Conservation (phyloP, 2,797 vertebrate species). For the Onychomys torridus region DNA sequence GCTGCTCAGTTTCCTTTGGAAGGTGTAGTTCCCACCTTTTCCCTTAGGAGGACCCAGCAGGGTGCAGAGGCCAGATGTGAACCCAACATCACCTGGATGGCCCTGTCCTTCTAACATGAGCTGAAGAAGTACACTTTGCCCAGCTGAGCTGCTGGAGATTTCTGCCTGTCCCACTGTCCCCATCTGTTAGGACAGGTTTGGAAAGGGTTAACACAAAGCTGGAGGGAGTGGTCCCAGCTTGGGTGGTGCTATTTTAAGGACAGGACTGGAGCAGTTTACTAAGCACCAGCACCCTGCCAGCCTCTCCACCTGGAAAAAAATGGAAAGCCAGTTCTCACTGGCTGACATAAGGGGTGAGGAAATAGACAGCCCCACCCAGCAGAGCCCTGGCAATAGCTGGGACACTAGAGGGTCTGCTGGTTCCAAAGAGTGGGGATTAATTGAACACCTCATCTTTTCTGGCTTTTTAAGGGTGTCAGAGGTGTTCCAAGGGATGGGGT, state of each 20-base stretch:
- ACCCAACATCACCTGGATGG: neutral
- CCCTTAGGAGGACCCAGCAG: fast-evolving
- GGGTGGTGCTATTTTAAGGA: neutral
- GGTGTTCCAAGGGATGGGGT: neutral
- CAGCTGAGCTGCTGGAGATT: neutral
- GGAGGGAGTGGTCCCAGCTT: neutral
- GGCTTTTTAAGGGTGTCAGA: neutral
- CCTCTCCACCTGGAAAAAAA: neutral
- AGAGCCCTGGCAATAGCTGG: neutral
- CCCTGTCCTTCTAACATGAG: neutral
- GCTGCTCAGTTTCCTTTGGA: neutral
- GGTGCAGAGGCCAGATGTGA: neutral
- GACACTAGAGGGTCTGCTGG: neutral
- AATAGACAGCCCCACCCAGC: fast-evolving
- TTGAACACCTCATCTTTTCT: neutral
- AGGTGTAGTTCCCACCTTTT: fast-evolving
- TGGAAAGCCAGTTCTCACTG: neutral
- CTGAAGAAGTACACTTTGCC: neutral
- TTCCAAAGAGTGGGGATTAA: neutral
- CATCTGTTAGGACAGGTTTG: neutral
- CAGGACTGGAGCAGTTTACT: neutral
- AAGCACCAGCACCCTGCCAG: neutral
- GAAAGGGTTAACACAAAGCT: neutral
- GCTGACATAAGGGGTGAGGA: too few species aligned
- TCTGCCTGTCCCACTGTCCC: fast-evolving